Percentiles rank a stretch among this genome's conserved stretches.
Conservation (phyloP, 2,888 invertebrate genomes). For the Apomyelois bistriatella region DNA sequence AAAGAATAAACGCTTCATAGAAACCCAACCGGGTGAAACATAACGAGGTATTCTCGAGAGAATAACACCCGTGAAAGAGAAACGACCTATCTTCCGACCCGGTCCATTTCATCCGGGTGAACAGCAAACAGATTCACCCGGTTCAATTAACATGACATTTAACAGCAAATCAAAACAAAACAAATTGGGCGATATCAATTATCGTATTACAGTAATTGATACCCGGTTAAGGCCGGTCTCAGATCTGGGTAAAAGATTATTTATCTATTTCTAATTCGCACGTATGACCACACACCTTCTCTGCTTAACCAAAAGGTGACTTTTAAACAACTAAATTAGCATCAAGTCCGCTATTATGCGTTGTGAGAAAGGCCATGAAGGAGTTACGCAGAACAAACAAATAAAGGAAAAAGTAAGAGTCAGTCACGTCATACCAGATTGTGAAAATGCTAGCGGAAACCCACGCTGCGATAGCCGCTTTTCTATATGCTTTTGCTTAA, state of each 20-base stretch:
- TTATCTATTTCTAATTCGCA: no score
- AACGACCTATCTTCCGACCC: neutral
- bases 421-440: no score
- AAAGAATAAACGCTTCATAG: neutral
- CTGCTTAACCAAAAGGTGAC: no score
- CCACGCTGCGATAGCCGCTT: no score
- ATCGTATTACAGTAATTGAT: slow-evolving; percentile 3
- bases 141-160: slow-evolving; percentile 8
- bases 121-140: neutral
- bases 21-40: neutral
- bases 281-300: no score
- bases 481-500: no score
- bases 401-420: no score
- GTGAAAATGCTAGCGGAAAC: no score
- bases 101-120: slow-evolving; percentile 1
- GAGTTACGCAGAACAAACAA: no score
- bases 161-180: slow-evolving; percentile 9
- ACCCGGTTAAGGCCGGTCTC: neutral
- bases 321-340: no score
- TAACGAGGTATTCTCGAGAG: neutral
- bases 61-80: neutral
- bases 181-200: slow-evolving; percentile 4
- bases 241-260: neutral
- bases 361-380: no score
- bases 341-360: no score